Evolutionary conservation across 2,113 vertebrate species (phyloP).

Genomic region (Nematolebias whitei): DNA sequence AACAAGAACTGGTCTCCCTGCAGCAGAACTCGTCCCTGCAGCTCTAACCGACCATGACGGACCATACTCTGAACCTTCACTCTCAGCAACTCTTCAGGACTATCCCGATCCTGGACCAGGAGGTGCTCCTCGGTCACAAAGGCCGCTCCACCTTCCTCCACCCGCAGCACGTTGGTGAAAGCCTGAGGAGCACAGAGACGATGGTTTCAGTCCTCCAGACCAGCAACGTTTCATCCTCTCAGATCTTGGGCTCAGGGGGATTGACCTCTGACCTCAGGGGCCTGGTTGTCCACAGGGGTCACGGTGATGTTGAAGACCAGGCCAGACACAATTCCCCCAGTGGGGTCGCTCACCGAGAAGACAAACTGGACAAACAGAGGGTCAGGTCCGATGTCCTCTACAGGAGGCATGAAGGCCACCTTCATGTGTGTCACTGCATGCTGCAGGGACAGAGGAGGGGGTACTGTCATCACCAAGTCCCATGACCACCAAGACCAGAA

Average conservation of each 20-base stretch:
- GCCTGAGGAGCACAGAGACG: conserved; percentile 58
- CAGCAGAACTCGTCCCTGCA: conserved; percentile 61
- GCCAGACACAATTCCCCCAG: conserved; percentile 73
- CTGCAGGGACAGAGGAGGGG: conserved; percentile 50
- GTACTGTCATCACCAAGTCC: not conserved
- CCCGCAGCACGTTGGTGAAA: conserved; percentile 78
- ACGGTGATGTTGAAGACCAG: conserved; percentile 81
- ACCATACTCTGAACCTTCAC: conserved; percentile 61
- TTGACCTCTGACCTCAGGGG: conserved; percentile 69
- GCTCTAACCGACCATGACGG: conserved; percentile 56
- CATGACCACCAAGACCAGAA: not conserved
- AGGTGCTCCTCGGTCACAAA: conserved; percentile 78
- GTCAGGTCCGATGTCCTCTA: conserved; percentile 79
- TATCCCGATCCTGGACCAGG: conserved; percentile 78
- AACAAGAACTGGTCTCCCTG: conserved; percentile 68
- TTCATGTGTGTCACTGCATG: conserved; percentile 82
- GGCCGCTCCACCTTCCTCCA: conserved; percentile 70
- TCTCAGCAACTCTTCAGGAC: conserved; percentile 61
- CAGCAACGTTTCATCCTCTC: not conserved
- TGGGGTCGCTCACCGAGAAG: conserved; percentile 83
- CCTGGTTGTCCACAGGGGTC: conserved; percentile 79
- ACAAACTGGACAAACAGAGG: conserved; percentile 78
- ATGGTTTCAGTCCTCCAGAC: not conserved
- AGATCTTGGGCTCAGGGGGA: not conserved
- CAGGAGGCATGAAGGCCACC: conserved; percentile 83